phyloP scores from a whole-genome alignment of 2,113 vertebrate genomes.

The Psammodynastes pulverulentus region DNA sequence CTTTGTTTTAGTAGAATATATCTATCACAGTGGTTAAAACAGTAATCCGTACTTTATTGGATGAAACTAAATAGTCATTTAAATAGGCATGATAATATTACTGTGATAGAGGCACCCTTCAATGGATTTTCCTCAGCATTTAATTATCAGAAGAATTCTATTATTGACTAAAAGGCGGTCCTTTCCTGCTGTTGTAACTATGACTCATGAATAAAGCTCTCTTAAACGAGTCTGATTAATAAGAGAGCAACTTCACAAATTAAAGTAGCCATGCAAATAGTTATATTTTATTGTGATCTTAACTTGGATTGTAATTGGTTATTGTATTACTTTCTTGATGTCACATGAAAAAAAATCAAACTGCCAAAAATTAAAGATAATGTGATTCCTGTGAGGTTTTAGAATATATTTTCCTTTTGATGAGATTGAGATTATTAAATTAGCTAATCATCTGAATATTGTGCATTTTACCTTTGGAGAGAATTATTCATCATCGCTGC shows the following conservation, averaged over 20 bases:
- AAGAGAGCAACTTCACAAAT: background rate
- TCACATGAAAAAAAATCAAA: background rate
- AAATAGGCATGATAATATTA: background rate
- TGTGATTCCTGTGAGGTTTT: background rate
- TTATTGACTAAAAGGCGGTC: background rate
- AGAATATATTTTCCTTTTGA: background rate
- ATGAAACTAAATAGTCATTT: background rate
- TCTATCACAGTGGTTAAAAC: background rate
- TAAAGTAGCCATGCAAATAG: background rate
- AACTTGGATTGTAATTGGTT: background rate
- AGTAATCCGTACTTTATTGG: background rate
- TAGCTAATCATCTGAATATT: background rate
- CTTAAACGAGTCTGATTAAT: background rate
- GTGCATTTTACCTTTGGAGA: background rate
- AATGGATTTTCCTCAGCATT: background rate
- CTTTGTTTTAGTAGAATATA: background rate
- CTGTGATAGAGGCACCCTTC: background rate
- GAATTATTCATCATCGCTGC: background rate
- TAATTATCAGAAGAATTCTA: background rate
- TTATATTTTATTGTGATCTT: background rate
- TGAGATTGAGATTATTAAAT: background rate
- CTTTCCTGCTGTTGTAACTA: background rate
- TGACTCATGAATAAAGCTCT: background rate
- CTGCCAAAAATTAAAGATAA: background rate
- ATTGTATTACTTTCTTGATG: background rate